phyloP scores from a whole-genome alignment of 2,113 vertebrate species.

The Cheirogaleus medius region DNA sequence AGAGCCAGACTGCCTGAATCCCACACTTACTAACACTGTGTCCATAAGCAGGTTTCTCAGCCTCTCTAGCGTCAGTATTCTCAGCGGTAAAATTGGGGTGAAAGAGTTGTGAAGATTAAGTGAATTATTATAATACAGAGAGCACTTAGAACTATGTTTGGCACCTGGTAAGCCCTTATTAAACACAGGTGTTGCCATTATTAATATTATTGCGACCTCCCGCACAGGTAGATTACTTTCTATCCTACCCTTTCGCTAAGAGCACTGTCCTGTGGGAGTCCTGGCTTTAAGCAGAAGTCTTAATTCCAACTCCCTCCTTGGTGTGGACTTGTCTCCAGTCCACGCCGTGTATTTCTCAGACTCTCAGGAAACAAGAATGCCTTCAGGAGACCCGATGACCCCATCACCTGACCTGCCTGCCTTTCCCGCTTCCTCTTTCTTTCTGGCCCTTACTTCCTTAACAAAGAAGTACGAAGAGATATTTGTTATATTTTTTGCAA shows the following conservation, averaged over 20 bases:
- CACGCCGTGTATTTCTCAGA: not conserved
- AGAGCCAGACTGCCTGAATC: not conserved
- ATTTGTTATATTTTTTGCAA: not conserved
- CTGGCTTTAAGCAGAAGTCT: not conserved
- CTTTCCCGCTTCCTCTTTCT: not conserved
- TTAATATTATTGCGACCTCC: not conserved
- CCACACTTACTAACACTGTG: too few relatives aligned
- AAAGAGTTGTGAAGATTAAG: not conserved
- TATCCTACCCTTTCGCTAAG: not conserved
- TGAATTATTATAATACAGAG: too few relatives aligned
- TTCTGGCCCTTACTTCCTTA: not conserved
- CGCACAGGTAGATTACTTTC: not conserved
- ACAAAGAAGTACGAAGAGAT: not conserved
- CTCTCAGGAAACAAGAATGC: too few relatives aligned
- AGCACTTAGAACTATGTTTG: not conserved
- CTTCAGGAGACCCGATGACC: not conserved
- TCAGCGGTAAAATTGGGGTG: not conserved
- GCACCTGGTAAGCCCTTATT: not conserved
- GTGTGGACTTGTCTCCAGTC: not conserved
- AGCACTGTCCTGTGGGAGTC: too few relatives aligned
- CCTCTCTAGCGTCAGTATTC: not conserved
- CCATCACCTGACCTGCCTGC: accelerated
- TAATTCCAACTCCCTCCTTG: not conserved
- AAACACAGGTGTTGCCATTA: not conserved
- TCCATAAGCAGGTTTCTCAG: not conserved